phyloP scores from a whole-genome alignment of 2,113 vertebrate species.

The Ifrita kowaldi region DNA sequence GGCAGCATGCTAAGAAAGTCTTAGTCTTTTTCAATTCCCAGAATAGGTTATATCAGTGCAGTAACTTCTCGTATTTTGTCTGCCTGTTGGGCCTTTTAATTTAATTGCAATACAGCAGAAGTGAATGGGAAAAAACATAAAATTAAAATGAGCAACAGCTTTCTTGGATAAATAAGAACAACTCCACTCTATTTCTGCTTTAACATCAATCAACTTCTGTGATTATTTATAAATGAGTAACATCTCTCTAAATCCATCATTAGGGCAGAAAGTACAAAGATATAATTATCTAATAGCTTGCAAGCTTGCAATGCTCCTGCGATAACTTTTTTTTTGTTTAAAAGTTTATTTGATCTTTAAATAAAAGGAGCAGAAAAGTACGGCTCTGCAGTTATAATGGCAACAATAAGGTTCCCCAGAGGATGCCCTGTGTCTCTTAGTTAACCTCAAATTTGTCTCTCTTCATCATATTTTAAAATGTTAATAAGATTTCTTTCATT shows the following conservation, averaged over 20 bases:
- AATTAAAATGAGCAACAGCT: not conserved
- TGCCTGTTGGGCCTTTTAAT: not conserved
- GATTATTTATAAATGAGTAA: not conserved
- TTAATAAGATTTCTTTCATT: not conserved
- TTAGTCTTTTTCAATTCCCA: not conserved
- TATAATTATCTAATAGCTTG: not conserved
- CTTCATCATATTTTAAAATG: not conserved
- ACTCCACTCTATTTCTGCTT: not conserved
- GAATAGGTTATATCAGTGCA: not conserved
- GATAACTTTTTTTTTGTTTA: not conserved
- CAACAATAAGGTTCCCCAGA: not conserved
- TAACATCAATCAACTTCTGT: not conserved
- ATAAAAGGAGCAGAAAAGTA: not conserved
- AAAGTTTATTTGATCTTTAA: not conserved
- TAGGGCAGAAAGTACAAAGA: not conserved
- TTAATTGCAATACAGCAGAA: not conserved
- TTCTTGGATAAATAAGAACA: not conserved
- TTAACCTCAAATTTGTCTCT: not conserved
- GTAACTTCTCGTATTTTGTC: not conserved
- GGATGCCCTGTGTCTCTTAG: not conserved
- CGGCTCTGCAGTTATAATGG: fast-evolving
- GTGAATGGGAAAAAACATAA: not conserved
- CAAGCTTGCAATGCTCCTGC: not conserved
- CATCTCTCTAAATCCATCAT: not conserved
- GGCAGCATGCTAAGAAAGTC: not conserved